Conservation (phyloP, 2,888 invertebrate genomes). For the Brenthis daphne region DNA sequence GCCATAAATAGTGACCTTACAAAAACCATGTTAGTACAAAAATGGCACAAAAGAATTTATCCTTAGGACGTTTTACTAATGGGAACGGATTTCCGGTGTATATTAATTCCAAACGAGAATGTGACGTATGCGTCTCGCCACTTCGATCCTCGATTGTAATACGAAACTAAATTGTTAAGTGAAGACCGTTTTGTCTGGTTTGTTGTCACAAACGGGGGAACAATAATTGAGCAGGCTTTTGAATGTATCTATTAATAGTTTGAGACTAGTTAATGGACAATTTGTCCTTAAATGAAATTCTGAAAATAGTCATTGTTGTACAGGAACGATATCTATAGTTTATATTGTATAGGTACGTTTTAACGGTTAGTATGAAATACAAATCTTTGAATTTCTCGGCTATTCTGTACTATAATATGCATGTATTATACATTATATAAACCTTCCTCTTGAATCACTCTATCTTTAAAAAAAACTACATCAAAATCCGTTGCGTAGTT, state of each 20-base stretch:
- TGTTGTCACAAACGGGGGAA: conserved; percentile 2
- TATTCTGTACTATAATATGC: too few relatives aligned
- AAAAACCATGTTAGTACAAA: background rate
- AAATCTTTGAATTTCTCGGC: too few relatives aligned
- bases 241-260: background rate
- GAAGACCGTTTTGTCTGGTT: conserved; percentile 20
- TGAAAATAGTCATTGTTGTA: too few relatives aligned
- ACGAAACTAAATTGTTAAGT: conserved; percentile 37
- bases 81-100: conserved; percentile 30
- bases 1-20: background rate
- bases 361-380: too few relatives aligned
- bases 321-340: too few relatives aligned
- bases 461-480: too few relatives aligned
- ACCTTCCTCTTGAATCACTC: too few relatives aligned
- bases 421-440: too few relatives aligned
- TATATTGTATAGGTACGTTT: too few relatives aligned
- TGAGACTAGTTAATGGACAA: too few relatives aligned
- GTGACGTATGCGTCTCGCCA: conserved; percentile 74
- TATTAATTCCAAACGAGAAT: conserved; percentile 54
- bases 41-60: background rate
- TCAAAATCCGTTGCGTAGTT: too few relatives aligned
- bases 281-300: too few relatives aligned
- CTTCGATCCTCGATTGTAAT: conserved; percentile 58
- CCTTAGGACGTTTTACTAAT: conserved; percentile 20
- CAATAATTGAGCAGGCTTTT: conserved; percentile 17